Percentiles rank a stretch among this genome's conserved stretches.
phyloP scores from a whole-genome alignment of 2,888 invertebrate genomes.

The Epsilonema sp. region DNA sequence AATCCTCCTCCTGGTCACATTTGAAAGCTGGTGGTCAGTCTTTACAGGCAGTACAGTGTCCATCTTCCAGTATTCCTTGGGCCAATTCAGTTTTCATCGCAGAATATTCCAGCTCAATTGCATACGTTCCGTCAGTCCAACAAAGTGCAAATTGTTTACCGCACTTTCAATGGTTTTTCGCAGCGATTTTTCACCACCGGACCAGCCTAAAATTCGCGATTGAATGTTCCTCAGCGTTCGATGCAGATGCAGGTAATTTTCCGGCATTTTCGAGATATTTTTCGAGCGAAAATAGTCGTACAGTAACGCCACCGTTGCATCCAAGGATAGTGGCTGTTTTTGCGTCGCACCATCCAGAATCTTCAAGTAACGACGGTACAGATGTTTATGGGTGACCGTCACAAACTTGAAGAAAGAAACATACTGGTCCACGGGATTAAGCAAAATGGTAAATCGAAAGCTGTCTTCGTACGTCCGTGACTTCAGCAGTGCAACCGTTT shows the following conservation, averaged over 20 bases:
- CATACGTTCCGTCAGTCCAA: background rate
- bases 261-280: too few species aligned
- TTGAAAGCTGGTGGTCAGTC: too few species aligned
- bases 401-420: background rate
- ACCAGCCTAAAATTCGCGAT: background rate
- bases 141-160: background rate
- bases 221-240: background rate
- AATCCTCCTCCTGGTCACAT: too few species aligned
- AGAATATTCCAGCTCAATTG: background rate
- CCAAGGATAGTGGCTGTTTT: too few species aligned
- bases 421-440: background rate
- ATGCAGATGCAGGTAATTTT: too few species aligned
- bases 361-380: background rate
- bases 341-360: too few species aligned
- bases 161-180: background rate
- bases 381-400: background rate
- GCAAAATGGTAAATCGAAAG: background rate
- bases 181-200: background rate
- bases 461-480: background rate
- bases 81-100: background rate
- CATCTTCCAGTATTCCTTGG: too few species aligned
- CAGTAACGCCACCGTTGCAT: too few species aligned
- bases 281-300: too few species aligned
- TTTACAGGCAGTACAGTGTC: too few species aligned
- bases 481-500: background rate